Percentiles rank a stretch among this genome's conserved stretches.
phyloP scores from a whole-genome alignment of 2,113 vertebrate genomes.

The Herpetotheres cachinnans region DNA sequence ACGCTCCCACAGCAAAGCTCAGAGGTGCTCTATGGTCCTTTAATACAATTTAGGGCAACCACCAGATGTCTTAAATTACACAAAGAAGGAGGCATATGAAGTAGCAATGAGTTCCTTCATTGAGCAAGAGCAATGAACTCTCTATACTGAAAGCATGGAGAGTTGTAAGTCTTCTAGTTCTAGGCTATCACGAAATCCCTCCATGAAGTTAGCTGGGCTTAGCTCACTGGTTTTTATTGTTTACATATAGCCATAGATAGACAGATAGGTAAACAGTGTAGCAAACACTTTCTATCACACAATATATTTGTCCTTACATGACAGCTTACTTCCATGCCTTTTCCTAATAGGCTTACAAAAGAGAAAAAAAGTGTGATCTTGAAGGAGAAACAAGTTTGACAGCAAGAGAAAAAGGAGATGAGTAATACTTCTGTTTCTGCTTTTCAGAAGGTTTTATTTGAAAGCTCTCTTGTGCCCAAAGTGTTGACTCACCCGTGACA shows the following conservation, averaged over 20 bases:
- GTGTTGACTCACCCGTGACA: background rate
- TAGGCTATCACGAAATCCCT: background rate
- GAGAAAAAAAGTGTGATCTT: background rate
- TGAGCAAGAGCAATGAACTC: background rate
- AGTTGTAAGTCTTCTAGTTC: background rate
- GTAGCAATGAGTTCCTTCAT: background rate
- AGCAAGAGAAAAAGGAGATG: conserved; percentile 2
- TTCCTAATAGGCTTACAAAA: conserved; percentile 2
- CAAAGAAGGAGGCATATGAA: background rate
- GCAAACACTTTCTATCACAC: background rate
- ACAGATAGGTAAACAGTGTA: background rate
- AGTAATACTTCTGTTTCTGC: conserved; percentile 37
- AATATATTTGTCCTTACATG: background rate
- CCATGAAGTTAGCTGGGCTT: background rate
- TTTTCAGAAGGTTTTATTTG: conserved; percentile 35
- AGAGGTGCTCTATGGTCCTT: background rate
- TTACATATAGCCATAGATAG: background rate
- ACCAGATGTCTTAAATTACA: background rate
- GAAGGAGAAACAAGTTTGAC: conserved; percentile 13
- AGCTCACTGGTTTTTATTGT: background rate
- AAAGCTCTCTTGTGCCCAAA: background rate
- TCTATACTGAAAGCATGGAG: background rate
- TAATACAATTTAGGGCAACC: background rate
- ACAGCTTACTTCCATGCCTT: background rate
- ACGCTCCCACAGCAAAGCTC: background rate